Evolutionary conservation across 2,888 invertebrate species (phyloP), one percentile per base, ranked within the genome.

Genomic region (Prosopocoilus inquinatus): DNA sequence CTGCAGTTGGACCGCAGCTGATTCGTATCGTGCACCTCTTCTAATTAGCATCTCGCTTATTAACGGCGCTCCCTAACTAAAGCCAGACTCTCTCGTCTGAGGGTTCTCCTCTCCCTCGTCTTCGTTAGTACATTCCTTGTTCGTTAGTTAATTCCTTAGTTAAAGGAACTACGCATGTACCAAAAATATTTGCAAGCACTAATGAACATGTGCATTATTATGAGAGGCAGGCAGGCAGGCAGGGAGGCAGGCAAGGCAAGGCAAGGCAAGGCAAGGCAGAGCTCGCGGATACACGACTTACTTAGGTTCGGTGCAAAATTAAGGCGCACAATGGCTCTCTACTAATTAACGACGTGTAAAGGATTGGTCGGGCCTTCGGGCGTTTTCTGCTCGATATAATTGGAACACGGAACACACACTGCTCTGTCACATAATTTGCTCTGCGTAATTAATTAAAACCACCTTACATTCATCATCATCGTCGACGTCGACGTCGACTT

Each of bases 61-160:
- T 63, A 63, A 60, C 63, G 50, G 48, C 55, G 46, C 51, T 57
- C 55, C 54, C 53, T 44, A 41, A 53, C 51, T 53, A 50, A 46
- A 50, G 20, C 53, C 57, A 57, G 53, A 57, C 57, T n/a, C n/a
- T n/a, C n/a, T 39, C 35, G 53, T 55, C 58, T 58, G n/a, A 50
- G 53, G 57, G 59, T 47, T 45, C 60, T 57, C 53, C 57, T 56
- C 43, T 57, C 60, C 54, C 59, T 58, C 56, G 57, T 59, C 64
- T 64, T 64, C 63, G 64, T 63, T 64, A 64, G 64, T 58, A 60
- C 60, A 64, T 64, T 61, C 61, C 59, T 62, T 59, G 63, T 64
- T 64, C 62, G 64, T 64, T 61, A 64, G 64, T 64, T 64, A 63
- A 64, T 61, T 64, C 62, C 64, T 63, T 62, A 58, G 59, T 61